phyloP scores from a whole-genome alignment of 2,888 invertebrate genomes.

The Nomada ferruginata region DNA sequence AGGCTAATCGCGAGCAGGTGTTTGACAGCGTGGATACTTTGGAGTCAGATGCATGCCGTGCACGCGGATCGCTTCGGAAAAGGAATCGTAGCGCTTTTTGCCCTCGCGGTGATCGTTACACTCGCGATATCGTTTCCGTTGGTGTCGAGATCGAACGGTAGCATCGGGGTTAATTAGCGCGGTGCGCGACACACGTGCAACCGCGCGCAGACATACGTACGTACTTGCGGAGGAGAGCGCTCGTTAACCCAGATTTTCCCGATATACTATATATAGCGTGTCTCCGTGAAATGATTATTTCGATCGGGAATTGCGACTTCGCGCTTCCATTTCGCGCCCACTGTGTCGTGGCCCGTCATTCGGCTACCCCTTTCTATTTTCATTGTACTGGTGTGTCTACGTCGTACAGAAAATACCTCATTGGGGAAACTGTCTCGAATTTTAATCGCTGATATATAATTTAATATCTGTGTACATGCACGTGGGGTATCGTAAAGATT shows the following conservation, averaged over 20 bases:
- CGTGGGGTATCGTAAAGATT: background rate
- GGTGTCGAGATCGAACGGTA: conserved; percentile 67
- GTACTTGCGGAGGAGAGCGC: conserved; percentile 26
- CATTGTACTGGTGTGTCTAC: background rate
- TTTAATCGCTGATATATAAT: background rate
- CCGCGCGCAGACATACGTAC: background rate
- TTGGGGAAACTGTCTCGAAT: background rate
- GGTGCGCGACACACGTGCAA: conserved; percentile 37
- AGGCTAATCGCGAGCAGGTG: conserved; percentile 66
- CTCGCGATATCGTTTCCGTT: conserved; percentile 65
- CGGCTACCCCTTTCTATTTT: background rate
- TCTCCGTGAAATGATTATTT: conserved; percentile 51
- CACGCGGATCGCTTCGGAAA: conserved; percentile 48
- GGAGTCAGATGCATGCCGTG: conserved; percentile 36
- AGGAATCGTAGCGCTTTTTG: conserved; percentile 59
- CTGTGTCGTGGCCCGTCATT: conserved; percentile 31
- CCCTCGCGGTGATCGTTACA: conserved; percentile 63
- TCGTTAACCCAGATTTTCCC: conserved; percentile 69
- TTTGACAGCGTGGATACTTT: conserved; percentile 33
- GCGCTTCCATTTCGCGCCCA: conserved; percentile 33
- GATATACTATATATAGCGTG: conserved; percentile 56
- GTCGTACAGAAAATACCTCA: background rate
- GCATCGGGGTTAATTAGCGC: conserved; percentile 70
- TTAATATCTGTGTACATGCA: background rate
- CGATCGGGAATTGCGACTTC: conserved; percentile 49